Conservation (phyloP, 2,888 invertebrate genomes). For the Amaurobius ferox region DNA sequence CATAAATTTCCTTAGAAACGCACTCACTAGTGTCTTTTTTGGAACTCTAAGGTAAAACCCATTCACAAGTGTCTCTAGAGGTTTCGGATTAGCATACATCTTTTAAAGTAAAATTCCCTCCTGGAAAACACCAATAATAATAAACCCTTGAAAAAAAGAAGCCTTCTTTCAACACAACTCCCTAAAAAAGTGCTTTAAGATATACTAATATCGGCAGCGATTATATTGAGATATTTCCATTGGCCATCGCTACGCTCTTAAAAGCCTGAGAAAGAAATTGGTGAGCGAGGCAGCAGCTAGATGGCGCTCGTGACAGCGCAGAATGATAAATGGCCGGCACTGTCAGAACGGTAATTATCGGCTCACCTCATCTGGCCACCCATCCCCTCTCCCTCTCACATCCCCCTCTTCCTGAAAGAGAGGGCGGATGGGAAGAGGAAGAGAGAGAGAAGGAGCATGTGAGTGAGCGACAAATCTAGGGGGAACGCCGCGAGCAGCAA, state of each 20-base stretch:
- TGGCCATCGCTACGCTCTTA: conserved; percentile 24
- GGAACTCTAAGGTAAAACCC: conserved; percentile 1
- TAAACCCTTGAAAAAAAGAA: conserved; percentile 11
- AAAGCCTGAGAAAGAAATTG: conserved; percentile 47
- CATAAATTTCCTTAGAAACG: conserved; percentile 1
- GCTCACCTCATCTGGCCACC: conserved; percentile 72
- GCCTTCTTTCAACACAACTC: background rate
- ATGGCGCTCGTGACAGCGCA: conserved; percentile 68
- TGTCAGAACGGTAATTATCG: conserved; percentile 73
- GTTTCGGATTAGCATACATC: conserved; percentile 58
- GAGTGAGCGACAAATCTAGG: conserved; percentile 39
- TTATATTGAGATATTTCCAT: conserved; percentile 64
- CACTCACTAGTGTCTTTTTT: conserved; percentile 24
- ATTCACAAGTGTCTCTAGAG: conserved; percentile 18
- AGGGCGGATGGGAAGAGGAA: background rate
- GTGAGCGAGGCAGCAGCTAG: conserved; percentile 58
- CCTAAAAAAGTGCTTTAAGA: conserved; percentile 44
- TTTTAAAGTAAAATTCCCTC: conserved; percentile 50
- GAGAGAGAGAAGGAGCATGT: conserved; percentile 49
- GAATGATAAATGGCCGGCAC: conserved; percentile 72
- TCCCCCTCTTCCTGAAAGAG: conserved; percentile 18
- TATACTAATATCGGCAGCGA: conserved; percentile 63
- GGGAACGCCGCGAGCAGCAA: conserved; percentile 52
- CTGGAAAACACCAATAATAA: conserved; percentile 49
- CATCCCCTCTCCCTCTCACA: conserved; percentile 11